These are phyloP conservation scores for Eulemur rufifrons DNA, from an alignment of 2,113 vertebrate genomes.

Conservation along the genomic window DNA sequence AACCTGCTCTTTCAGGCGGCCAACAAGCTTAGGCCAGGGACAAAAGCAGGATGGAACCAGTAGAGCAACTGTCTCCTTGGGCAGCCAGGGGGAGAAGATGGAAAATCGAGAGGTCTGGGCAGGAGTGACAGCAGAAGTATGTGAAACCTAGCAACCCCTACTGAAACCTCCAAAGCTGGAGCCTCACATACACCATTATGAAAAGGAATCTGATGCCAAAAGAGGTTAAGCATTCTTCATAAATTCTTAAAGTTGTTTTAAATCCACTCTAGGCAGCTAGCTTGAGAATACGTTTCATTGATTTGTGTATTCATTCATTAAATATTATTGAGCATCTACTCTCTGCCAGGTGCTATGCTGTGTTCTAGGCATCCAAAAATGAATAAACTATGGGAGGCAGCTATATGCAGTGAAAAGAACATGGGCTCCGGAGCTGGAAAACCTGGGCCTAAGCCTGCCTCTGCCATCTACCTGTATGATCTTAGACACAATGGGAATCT, in stretches of 20 bases:
- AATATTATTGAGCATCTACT: constrained; percentile 1
- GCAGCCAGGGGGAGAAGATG: background rate
- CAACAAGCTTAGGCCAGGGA: background rate
- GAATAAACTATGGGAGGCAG: background rate
- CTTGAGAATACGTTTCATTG: constrained; percentile 23
- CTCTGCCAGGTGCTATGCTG: background rate
- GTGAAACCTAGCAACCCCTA: background rate
- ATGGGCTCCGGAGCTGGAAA: background rate
- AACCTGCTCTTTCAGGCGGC: background rate
- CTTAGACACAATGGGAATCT: background rate
- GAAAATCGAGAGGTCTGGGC: background rate
- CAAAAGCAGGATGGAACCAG: background rate
- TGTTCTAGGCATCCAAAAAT: background rate
- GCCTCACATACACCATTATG: background rate
- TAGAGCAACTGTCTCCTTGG: background rate
- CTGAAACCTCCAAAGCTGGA: background rate
- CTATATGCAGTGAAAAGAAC: background rate
- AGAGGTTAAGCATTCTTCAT: constrained; percentile 16
- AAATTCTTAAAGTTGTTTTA: constrained; percentile 49
- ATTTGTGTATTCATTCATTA: constrained; percentile 23
- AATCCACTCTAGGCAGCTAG: background rate
- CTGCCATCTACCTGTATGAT: background rate
- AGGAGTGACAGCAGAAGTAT: background rate
- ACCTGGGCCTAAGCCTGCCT: background rate
- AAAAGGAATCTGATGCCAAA: constrained; percentile 19